Evolutionary conservation across 2,113 vertebrate genomes (phyloP), one percentile per base, ranked within the genome.

Genomic region (Romanogobio albipinnatus): DNA sequence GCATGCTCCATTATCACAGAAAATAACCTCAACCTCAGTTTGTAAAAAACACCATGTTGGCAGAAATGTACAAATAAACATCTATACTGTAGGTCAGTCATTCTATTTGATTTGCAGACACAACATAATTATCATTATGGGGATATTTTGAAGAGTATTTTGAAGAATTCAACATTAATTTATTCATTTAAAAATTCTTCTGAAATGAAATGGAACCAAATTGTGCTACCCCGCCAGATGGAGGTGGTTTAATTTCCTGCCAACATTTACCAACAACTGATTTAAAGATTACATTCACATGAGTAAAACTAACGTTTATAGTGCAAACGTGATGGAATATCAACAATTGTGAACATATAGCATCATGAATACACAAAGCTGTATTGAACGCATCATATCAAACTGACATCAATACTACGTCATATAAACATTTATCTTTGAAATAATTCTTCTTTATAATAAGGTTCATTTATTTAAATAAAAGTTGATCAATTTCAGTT

Each of bases 231-330:
- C 53, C 53, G 53, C 4, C 47, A 76, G 26, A 53, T 75, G 73
- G 6, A 29, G 14, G 73, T 75, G 73, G 13, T 51, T 75, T 26
- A 29, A 75, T 29, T 75, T 75, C 47, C 73, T 75, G 71, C n/a
- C 71, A 26, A 74, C 43, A 49, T 74, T 51, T 2, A 33, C 24
- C 45, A 76, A 10, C 47, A 33, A 29, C 7, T 53, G 17, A 53
- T 53, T 39, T 22, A 22, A 22, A 39, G 3, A 43, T 61, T 61
- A 61, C n/a, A 24, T 61, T 24, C 22, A 61, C 22, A 61, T 2
- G 53, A 11, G 58, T 61, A 61, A 56, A 61, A 61, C 17, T 24
- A 61, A 61, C 11, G 58, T 61, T 61, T 61, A n/a, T 24, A 61
- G 9, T 10, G n/a, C 9, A 24, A 61, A 61, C 24, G 58, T n/a